A percentile compares a stretch with the other conserved stretches of the same genome.
phyloP scores from a whole-genome alignment of 2,113 vertebrate genomes.

The Tragelaphus buxtoni region DNA sequence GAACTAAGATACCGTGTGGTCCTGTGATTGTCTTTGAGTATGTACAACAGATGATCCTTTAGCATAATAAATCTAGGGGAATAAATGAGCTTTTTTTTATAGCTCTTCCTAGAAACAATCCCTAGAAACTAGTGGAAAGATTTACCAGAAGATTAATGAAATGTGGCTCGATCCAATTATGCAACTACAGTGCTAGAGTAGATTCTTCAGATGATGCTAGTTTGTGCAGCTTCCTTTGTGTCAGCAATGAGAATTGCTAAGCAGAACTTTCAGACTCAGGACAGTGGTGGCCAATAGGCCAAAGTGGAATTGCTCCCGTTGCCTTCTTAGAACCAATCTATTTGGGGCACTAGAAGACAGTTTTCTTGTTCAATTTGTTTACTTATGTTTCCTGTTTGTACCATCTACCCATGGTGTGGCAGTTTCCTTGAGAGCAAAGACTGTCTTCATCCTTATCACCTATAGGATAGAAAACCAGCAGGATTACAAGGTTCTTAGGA shows the following conservation, averaged over 20 bases:
- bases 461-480: not conserved
- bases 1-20: not conserved
- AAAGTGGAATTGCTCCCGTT: not conserved
- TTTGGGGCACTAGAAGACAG: not conserved
- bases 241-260: not conserved
- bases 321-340: not conserved
- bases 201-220: not conserved
- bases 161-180: not conserved
- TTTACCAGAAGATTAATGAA: not conserved
- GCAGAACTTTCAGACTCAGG: not conserved
- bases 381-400: not conserved
- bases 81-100: not conserved
- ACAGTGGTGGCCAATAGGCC: not conserved
- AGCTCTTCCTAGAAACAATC: not conserved
- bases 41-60: not conserved
- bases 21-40: not conserved
- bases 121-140: not conserved
- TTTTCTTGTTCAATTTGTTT: not conserved
- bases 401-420: not conserved
- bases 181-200: not conserved
- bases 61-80: not conserved
- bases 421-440: not conserved
- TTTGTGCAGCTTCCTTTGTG: not conserved
- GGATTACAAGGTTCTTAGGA: not conserved
- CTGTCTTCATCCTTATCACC: not conserved